Conservation (phyloP, 2,113 vertebrate species). For the Sinocyclocheilus anophthalmus region DNA sequence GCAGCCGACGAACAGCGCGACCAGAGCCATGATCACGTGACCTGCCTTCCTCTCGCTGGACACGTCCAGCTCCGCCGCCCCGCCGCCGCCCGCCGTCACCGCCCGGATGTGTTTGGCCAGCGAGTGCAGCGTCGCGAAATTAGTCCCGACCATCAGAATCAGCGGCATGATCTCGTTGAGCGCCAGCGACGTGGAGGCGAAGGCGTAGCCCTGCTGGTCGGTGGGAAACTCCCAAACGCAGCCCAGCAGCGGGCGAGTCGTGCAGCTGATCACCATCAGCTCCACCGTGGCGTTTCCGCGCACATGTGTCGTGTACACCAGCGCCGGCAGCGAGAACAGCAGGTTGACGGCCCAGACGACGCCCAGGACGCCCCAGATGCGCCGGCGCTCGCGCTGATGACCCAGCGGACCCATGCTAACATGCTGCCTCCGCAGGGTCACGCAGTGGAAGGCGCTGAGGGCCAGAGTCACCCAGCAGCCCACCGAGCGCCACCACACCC, state of each 20-base stretch:
- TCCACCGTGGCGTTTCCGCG: conserved; percentile 71
- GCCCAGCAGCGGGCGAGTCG: conserved; percentile 77
- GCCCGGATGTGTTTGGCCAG: conserved; percentile 75
- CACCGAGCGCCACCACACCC: conserved; percentile 81
- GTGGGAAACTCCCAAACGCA: conserved; percentile 79
- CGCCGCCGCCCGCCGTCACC: conserved; percentile 49
- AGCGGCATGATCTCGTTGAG: conserved; percentile 76
- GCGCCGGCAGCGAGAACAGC: conserved; percentile 72
- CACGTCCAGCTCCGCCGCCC: conserved; percentile 51
- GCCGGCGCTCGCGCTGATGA: conserved; percentile 65
- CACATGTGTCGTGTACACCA: conserved; percentile 69
- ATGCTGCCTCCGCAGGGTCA: conserved; percentile 69
- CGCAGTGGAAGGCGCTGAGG: conserved; percentile 77
- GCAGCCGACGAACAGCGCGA: conserved; percentile 75
- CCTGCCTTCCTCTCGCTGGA: conserved; percentile 75
- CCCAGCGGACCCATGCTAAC: conserved; percentile 63
- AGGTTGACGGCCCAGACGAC: conserved; percentile 75
- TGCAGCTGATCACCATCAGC: conserved; percentile 82
- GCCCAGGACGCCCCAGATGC: conserved; percentile 64
- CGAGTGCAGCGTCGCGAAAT: conserved; percentile 70
- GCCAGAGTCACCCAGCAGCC: conserved; percentile 78
- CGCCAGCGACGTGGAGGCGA: conserved; percentile 72
- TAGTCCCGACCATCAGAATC: conserved; percentile 76
- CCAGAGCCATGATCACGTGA: conserved; percentile 76
- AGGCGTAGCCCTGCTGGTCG: conserved; percentile 65